Conservation (phyloP, 2,797 vertebrate species). For the Pygocentrus nattereri region DNA sequence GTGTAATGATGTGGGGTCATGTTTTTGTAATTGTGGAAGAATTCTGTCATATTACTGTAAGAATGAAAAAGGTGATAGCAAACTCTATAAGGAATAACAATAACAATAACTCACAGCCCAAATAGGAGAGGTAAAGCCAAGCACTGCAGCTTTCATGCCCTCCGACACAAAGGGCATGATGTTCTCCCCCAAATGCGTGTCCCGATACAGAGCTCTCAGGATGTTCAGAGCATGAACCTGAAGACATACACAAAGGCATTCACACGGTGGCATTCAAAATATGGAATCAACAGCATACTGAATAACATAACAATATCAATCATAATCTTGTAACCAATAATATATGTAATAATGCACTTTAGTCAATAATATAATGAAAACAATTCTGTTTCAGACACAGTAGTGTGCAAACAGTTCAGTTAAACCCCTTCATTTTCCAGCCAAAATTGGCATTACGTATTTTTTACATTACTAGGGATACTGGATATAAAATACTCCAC, state of each 20-base stretch:
- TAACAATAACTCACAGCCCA: constrained; percentile 90
- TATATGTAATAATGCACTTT: no score
- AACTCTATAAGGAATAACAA: background rate
- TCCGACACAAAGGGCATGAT: constrained; percentile 92
- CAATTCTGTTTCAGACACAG: no score
- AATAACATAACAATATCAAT: no score
- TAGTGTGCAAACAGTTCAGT: no score
- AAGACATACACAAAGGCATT: constrained; percentile 45
- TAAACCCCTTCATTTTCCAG: no score
- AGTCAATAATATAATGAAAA: no score
- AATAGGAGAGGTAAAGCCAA: constrained; percentile 92
- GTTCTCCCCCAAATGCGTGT: constrained; percentile 92
- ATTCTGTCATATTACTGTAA: background rate
- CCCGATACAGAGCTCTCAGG: constrained; percentile 91
- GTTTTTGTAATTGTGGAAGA: background rate
- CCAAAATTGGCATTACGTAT: no score
- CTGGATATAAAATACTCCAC: no score
- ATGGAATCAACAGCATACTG: background rate
- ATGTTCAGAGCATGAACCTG: constrained; percentile 98
- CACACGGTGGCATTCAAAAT: background rate
- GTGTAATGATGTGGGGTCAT: background rate
- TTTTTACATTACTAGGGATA: no score
- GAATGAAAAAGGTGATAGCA: background rate
- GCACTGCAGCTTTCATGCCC: constrained; percentile 89
- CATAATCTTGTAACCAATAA: no score